Evolutionary conservation across 2,113 vertebrate genomes (phyloP), one percentile per base, ranked within the genome.

Genomic region (Otolemur garnettii): DNA sequence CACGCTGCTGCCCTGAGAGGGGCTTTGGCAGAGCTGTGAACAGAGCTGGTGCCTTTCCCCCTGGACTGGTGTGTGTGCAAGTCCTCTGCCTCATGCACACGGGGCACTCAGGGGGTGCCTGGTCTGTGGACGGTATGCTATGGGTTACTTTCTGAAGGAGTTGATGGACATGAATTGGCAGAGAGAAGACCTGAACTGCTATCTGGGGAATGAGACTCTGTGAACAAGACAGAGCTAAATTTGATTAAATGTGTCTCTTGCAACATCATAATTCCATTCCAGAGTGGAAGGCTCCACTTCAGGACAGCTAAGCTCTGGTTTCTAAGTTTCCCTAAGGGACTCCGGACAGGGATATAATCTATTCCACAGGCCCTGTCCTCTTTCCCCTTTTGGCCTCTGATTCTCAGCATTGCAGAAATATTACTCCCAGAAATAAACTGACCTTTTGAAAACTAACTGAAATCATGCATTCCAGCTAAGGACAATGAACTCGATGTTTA

Each of bases 381-480:
- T 90, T 77, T 92, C 71, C 50, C 79, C 87, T 95, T 95, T 93
- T 94, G 75, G 89, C 72, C 94, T 96, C 82, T 87, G 93, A 85
- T 97, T 97, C 94, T 98, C 95, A 85, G 86, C 96, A 96, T 93
- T 95, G 87, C 80, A 96, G 89, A 97, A 97, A 97, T 92, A 97
- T 84, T 93, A 89, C 94, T 97, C 94, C 93, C 96, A 91, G 91
- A 97, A 97, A 98, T 97, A 98, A 97, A 96, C 91, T 98, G 97
- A 97, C 96, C 97, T 97, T 98, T 96, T 64, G 50, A 93, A 95
- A 96, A 90, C 42, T 75, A 97, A 97, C 96, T 1, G 4, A 96
- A 97, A 94, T 93, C 84, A 93, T 57, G 68, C 95, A 97, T 98
- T 98, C 97, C 97, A 96, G 62, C 66, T 69, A 72, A 97, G 97